Percentiles rank a stretch among this genome's conserved stretches.
These are phyloP conservation scores for Plebejus melissa DNA, from an alignment of 2,888 invertebrate species.

Conservation along the genomic window DNA sequence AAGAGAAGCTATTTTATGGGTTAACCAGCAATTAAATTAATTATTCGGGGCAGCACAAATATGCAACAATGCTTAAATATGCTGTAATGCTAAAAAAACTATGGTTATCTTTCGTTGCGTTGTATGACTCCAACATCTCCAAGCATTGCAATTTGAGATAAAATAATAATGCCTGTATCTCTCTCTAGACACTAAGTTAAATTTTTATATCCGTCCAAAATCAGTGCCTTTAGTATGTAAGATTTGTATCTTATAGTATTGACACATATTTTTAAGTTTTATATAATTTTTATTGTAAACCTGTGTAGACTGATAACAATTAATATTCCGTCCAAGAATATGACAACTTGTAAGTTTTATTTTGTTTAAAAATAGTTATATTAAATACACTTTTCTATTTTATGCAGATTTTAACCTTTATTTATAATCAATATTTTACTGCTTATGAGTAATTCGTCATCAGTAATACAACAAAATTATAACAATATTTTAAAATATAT, in stretches of 20 bases:
- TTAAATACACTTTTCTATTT: neutral
- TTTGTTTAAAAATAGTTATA: neutral
- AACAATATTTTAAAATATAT: neutral
- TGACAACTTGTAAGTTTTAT: neutral
- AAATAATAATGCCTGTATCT: neutral
- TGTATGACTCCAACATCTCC: no score
- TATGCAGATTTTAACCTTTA: neutral
- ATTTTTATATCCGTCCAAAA: slow-evolving; percentile 1
- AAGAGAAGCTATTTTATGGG: no score
- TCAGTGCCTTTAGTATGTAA: slow-evolving; percentile 10
- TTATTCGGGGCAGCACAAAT: no score
- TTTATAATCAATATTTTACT: neutral
- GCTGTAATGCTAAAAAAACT: no score
- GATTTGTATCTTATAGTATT: neutral
- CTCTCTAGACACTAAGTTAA: neutral
- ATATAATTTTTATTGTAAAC: neutral
- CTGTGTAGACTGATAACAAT: neutral
- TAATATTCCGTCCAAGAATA: neutral
- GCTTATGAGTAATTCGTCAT: neutral
- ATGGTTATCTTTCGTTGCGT: no score
- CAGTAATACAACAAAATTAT: neutral
- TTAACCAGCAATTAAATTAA: no score
- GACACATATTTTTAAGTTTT: neutral
- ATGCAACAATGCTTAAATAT: no score
- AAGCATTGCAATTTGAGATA: no score